Evolutionary conservation across 2,113 vertebrate genomes (phyloP), one percentile per base, ranked within the genome.

Genomic region (Seriola aureovittata): DNA sequence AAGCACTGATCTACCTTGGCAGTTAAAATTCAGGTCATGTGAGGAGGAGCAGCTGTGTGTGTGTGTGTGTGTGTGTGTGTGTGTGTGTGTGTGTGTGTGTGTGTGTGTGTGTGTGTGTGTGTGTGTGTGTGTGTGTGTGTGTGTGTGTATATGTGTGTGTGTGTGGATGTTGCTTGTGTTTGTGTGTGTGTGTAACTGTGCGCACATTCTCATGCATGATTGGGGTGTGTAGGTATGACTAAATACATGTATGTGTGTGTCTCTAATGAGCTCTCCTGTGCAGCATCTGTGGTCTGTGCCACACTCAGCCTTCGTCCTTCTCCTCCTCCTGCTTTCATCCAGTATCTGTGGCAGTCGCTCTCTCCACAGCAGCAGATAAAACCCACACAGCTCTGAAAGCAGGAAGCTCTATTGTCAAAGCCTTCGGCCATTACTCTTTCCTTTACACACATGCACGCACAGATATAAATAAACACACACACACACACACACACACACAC

Each of bases 21-120:
- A 68, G 52, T 89, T 91, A 85, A 86, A 91, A 94, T 93, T 93
- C 89, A 92, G 93, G 91, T 93, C 32, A 94, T 87, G 78, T 87
- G 81, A 88, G 70, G 50, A 84, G 75, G 85, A 90, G 85, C 88
- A 93, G 85, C 82, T 93, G 91, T 74, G 55, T 72, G 34, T 54
- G 10, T 59, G 62, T 68, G 46, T 54, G 60, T 92, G 87, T 76
- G 74, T 64, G 77, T 90, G 78, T 72, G 36, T 72, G 75, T 69
- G 74, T 85, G 52, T 75, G 74, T 80, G 73, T 72, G 36, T 71
- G 34, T 66, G 50, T 71, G 68, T 74, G 63, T 59, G 3, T 75
- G 60, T 72, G 34, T 54, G 14, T 59, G 68, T 68, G 46, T 54
- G 60, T 92, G 87, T 76, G 74, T 64, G 77, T 90, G 29, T 71